A percentile compares a stretch with the other conserved stretches of the same genome.
phyloP scores from a whole-genome alignment of 2,888 invertebrate species.

The Lordiphosa andalusiaca region DNA sequence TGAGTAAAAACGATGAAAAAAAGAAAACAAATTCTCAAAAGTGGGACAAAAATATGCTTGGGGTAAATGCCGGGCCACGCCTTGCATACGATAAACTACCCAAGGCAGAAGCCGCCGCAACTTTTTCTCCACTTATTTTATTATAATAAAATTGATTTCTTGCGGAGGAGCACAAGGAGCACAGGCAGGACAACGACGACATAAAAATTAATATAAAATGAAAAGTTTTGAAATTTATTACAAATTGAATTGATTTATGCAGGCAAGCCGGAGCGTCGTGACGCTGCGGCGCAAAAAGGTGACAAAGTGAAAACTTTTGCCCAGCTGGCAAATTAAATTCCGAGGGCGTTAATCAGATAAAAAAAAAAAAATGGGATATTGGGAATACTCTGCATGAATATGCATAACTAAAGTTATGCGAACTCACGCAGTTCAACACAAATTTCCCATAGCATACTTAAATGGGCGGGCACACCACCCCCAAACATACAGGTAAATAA shows the following conservation, averaged over 20 bases:
- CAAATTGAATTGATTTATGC: conserved; percentile 74
- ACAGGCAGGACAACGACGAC: conserved; percentile 25
- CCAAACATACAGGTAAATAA: conserved; percentile 38
- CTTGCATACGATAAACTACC: conserved; percentile 52
- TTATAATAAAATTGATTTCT: conserved; percentile 72
- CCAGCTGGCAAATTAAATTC: conserved; percentile 60
- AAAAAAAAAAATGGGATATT: conserved; percentile 34
- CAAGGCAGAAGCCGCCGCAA: conserved; percentile 35
- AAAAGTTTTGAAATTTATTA: conserved; percentile 73
- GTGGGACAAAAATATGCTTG: conserved; percentile 58
- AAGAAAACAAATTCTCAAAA: conserved; percentile 25
- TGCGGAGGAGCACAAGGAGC: conserved; percentile 25
- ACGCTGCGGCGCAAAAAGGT: conserved; percentile 41
- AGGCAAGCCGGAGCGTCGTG: conserved; percentile 17
- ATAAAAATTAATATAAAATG: conserved; percentile 74
- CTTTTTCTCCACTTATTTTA: conserved; percentile 67
- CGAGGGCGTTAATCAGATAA: conserved; percentile 60
- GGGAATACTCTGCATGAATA: conserved; percentile 14
- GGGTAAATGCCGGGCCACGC: conserved; percentile 9
- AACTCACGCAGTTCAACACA: conserved; percentile 41
- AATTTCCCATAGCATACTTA: conserved; percentile 21
- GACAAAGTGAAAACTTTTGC: conserved; percentile 67
- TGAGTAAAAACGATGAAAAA: conserved; percentile 8
- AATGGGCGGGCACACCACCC: conserved; percentile 16
- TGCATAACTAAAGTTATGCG: conserved; percentile 51